Evolutionary conservation across 2,797 vertebrate species (phyloP).

Genomic region (Macropus fuliginosus): DNA sequence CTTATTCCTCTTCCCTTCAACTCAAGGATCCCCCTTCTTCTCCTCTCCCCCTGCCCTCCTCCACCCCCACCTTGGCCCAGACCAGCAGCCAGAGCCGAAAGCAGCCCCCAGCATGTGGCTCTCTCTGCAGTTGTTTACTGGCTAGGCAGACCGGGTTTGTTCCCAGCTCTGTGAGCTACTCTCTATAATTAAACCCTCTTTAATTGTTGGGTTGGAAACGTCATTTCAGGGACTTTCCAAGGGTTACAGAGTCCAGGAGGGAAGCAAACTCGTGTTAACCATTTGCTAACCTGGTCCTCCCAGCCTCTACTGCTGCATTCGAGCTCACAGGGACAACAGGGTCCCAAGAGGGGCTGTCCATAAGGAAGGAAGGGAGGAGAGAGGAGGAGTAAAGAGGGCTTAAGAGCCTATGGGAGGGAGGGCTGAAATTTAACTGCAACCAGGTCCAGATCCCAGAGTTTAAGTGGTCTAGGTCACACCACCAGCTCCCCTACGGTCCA

Average conservation of each 20-base stretch:
- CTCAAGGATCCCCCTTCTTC: not conserved
- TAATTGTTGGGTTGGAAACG: conserved; percentile 90
- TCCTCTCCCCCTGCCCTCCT: not conserved
- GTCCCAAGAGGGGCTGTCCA: not conserved
- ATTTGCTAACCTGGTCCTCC: conserved; percentile 68
- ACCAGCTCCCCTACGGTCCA: not conserved
- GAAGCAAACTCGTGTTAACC: conserved; percentile 76
- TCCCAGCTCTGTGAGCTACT: conserved; percentile 84
- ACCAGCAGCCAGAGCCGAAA: not conserved
- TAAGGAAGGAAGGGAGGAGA: not conserved
- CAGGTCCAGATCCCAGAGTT: not conserved
- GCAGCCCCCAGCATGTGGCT: conserved; percentile 47
- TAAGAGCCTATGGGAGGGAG: not conserved
- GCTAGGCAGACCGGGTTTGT: conserved; percentile 82
- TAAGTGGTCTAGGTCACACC: not conserved
- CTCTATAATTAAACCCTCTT: conserved; percentile 94
- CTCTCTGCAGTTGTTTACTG: conserved; percentile 83
- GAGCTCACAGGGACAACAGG: not conserved
- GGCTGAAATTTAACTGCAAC: not conserved
- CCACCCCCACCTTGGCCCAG: not conserved
- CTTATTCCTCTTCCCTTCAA: not conserved
- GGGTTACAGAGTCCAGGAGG: conserved; percentile 74
- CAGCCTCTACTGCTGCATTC: not conserved
- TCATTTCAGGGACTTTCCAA: conserved; percentile 94
- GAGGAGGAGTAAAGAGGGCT: not conserved